Percentiles rank a stretch among this genome's conserved stretches.
These are phyloP conservation scores for Balanococcus diminutus DNA, from an alignment of 2,888 invertebrate genomes.

Conservation along the genomic window DNA sequence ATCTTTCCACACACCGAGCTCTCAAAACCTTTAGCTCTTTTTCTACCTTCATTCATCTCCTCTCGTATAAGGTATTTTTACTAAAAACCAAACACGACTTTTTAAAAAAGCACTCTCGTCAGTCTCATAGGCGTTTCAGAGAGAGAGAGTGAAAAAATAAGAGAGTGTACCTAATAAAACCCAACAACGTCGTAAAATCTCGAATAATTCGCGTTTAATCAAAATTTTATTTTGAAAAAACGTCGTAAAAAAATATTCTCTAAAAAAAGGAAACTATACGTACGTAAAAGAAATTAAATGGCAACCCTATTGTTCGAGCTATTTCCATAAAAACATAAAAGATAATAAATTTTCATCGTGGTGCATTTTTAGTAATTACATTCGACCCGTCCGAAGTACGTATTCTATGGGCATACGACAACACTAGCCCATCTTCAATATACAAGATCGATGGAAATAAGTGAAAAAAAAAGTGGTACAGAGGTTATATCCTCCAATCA, in stretches of 20 bases:
- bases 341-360: conserved; percentile 44
- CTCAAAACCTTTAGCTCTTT: too few relatives aligned
- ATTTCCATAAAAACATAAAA: conserved; percentile 36
- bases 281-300: conserved; percentile 30
- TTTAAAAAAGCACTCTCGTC: background rate
- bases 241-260: conserved; percentile 42
- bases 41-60: too few relatives aligned
- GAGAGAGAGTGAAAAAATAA: background rate
- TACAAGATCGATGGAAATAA: background rate
- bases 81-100: background rate
- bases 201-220: conserved; percentile 37
- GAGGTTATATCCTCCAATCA: conserved; percentile 1
- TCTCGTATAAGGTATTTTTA: too few relatives aligned
- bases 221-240: conserved; percentile 30
- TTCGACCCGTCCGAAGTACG: background rate
- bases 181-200: conserved; percentile 27
- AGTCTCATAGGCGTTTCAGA: background rate
- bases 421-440: background rate
- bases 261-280: background rate
- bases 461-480: background rate
- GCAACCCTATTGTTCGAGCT: conserved; percentile 39
- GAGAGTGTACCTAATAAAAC: background rate
- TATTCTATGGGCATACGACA: background rate
- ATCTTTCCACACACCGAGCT: background rate
- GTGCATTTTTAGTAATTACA: conserved; percentile 39